Evolutionary conservation across 2,113 vertebrate species (phyloP).

Genomic region (Calidris pugnax): DNA sequence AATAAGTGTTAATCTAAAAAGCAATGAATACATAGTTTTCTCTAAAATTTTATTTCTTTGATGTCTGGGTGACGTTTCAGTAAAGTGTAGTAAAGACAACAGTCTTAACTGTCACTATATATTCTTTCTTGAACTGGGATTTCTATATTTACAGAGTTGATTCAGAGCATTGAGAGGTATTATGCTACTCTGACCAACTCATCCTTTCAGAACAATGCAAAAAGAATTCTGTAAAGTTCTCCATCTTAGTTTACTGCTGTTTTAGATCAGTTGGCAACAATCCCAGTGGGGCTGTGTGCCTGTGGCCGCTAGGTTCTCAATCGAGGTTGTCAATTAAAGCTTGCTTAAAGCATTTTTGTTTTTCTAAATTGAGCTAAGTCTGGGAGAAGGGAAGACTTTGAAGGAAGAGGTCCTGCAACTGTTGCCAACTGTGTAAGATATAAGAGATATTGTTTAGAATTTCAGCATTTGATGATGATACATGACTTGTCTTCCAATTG

Average conservation of each 20-base stretch:
- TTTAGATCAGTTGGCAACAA: neutral
- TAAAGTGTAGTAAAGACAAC: neutral
- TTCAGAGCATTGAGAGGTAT: neutral
- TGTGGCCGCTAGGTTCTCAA: neutral
- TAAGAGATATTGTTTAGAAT: neutral
- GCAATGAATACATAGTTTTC: neutral
- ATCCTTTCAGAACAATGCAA: neutral
- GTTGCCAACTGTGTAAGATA: rapidly evolving
- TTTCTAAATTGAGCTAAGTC: neutral
- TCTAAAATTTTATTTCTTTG: neutral
- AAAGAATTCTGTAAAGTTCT: neutral
- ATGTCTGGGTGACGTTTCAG: neutral
- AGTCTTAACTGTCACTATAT: neutral
- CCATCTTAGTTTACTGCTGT: neutral
- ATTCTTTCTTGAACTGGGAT: neutral
- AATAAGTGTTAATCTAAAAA: neutral
- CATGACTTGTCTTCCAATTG: neutral
- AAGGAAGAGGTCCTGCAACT: neutral
- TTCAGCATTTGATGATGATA: neutral
- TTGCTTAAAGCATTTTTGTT: neutral
- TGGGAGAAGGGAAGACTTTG: neutral
- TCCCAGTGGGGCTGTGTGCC: rapidly evolving
- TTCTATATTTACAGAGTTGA: neutral
- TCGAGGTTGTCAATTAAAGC: neutral
- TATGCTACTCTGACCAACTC: neutral